Evolutionary conservation across 2,113 vertebrate genomes (phyloP).

Genomic region (Sula dactylatra): DNA sequence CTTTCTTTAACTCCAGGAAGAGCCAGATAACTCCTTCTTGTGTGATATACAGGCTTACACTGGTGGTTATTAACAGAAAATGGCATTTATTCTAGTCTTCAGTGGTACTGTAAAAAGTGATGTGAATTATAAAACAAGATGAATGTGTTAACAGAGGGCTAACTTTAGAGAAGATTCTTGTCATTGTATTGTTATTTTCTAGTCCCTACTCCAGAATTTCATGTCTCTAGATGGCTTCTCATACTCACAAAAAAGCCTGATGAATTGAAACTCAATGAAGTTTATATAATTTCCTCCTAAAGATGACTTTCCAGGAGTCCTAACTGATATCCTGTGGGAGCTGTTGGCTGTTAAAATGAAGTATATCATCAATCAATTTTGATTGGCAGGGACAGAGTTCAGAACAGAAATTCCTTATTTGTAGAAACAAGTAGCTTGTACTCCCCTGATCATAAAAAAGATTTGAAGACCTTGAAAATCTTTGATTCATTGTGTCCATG

Average conservation of each 20-base stretch:
- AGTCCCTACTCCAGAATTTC: neutral
- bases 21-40: neutral
- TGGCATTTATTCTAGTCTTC: neutral
- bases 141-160: neutral
- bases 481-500: neutral
- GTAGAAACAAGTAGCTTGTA: neutral
- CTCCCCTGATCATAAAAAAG: neutral
- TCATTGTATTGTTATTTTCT: neutral
- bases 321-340: neutral
- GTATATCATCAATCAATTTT: neutral
- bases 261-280: neutral
- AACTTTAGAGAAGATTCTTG: neutral
- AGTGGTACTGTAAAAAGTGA: neutral
- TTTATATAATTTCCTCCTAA: neutral
- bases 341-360: neutral
- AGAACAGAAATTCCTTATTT: neutral
- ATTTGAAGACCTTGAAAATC: neutral
- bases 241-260: neutral
- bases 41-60: neutral
- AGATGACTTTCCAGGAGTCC: neutral
- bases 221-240: neutral
- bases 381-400: neutral
- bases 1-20: neutral
- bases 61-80: neutral
- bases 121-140: neutral